These are phyloP conservation scores for Petroica traversi DNA, from an alignment of 2,113 vertebrate genomes.

Conservation along the genomic window DNA sequence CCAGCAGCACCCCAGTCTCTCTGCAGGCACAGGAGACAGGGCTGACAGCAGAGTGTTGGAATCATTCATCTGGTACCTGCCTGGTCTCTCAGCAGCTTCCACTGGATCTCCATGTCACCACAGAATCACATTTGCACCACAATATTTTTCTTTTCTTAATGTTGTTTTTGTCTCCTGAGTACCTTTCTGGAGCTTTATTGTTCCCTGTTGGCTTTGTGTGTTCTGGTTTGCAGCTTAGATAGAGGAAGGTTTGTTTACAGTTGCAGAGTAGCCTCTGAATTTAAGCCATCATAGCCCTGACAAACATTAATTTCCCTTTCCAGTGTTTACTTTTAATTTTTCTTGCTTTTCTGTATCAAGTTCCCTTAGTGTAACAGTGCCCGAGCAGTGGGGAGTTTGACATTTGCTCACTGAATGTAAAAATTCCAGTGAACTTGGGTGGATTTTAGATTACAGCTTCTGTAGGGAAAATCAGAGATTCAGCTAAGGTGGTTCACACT, in stretches of 20 bases:
- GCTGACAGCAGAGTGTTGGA: neutral
- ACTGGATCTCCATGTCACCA: accelerated
- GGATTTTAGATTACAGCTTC: neutral
- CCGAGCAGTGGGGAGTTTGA: neutral
- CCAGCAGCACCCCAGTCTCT: neutral
- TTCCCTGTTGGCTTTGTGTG: neutral
- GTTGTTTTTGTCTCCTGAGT: neutral
- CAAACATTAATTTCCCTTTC: slow-evolving; percentile 28
- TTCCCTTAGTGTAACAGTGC: neutral
- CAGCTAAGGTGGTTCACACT: neutral
- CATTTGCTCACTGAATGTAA: neutral
- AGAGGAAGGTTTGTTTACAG: neutral
- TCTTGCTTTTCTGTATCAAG: neutral
- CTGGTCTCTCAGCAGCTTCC: neutral
- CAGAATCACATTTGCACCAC: neutral
- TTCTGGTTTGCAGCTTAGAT: neutral
- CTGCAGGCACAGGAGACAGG: neutral
- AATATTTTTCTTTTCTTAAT: neutral
- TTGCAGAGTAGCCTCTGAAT: neutral
- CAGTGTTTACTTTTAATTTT: slow-evolving; percentile 13
- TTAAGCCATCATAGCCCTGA: neutral
- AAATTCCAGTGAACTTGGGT: neutral
- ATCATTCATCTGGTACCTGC: neutral
- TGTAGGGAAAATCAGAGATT: neutral
- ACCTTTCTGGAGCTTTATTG: neutral